Conservation (phyloP, 2,113 vertebrate genomes). For the Pleuronectes platessa region DNA sequence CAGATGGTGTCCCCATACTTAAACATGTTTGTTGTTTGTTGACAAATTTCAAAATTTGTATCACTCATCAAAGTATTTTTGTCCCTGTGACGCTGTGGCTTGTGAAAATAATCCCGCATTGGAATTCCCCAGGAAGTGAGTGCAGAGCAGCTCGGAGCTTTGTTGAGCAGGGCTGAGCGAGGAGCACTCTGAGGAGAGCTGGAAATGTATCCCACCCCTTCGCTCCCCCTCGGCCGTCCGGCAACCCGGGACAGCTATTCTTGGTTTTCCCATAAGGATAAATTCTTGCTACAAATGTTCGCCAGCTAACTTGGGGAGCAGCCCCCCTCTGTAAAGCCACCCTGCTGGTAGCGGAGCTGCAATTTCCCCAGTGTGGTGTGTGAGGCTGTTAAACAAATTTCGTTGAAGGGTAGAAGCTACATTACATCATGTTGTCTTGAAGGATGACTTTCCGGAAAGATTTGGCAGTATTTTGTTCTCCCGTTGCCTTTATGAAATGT, state of each 20-base stretch:
- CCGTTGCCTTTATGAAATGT: neutral
- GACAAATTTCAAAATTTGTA: slow-evolving; percentile 63
- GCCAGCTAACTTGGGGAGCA: slow-evolving; percentile 38
- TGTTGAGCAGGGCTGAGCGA: slow-evolving; percentile 39
- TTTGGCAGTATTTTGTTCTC: neutral
- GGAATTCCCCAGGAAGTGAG: slow-evolving; percentile 71
- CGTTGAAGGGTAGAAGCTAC: neutral
- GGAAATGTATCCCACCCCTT: slow-evolving; percentile 58
- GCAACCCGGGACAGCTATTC: slow-evolving; percentile 72
- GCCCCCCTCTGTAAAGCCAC: slow-evolving; percentile 42
- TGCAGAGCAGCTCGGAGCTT: slow-evolving; percentile 34
- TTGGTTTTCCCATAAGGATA: slow-evolving; percentile 73
- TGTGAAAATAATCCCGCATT: slow-evolving; percentile 52
- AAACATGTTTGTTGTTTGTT: slow-evolving; percentile 52
- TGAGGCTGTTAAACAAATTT: neutral
- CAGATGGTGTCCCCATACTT: slow-evolving; percentile 55
- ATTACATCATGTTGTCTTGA: neutral
- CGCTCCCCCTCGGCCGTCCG: slow-evolving; percentile 54
- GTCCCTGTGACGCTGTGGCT: slow-evolving; percentile 45
- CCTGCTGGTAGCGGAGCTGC: slow-evolving; percentile 9
- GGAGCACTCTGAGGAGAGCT: slow-evolving; percentile 51
- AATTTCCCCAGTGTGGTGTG: slow-evolving; percentile 16
- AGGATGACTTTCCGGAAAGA: neutral
- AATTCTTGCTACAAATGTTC: slow-evolving; percentile 72
- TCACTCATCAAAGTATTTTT: slow-evolving; percentile 67